Evolutionary conservation across 2,113 vertebrate genomes (phyloP).

Genomic region (Datnioides undecimradiatus): DNA sequence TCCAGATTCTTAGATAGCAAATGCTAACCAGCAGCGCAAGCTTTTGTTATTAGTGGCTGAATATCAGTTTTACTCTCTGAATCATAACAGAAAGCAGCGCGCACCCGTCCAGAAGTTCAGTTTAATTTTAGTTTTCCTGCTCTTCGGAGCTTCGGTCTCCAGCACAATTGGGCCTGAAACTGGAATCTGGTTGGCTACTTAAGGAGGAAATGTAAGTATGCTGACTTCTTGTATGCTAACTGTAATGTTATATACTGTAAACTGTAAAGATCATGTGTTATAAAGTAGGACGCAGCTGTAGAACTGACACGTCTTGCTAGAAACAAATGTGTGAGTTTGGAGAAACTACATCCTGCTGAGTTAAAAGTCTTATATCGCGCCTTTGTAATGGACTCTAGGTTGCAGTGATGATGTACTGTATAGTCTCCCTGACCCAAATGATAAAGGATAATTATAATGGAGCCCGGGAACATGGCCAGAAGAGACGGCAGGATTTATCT

Average conservation of each 20-base stretch:
- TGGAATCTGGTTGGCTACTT: too few relatives aligned
- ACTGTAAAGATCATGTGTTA: not conserved
- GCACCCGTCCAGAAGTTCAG: too few relatives aligned
- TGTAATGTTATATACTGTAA: not conserved
- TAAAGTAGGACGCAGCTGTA: not conserved
- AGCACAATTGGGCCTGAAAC: not conserved
- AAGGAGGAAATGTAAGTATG: not conserved
- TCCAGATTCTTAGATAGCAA: too few relatives aligned
- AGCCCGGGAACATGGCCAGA: slow-evolving; percentile 56
- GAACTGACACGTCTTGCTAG: not conserved
- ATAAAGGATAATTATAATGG: slow-evolving; percentile 70
- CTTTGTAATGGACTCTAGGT: slow-evolving; percentile 43
- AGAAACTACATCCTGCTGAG: not conserved
- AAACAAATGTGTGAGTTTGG: not conserved
- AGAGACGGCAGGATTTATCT: slow-evolving; percentile 51
- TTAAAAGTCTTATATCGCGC: slow-evolving; percentile 14
- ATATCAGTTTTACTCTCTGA: not conserved
- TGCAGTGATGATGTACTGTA: slow-evolving; percentile 36
- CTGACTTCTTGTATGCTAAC: too few relatives aligned
- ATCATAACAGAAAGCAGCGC: slow-evolving; percentile 4
- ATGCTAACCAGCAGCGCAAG: not conserved
- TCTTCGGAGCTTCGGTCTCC: not conserved
- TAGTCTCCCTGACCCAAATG: slow-evolving; percentile 44
- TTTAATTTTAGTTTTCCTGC: too few relatives aligned
- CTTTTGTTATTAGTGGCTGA: not conserved